These are phyloP conservation scores for Hystrix brachyura DNA, from an alignment of 2,113 vertebrate genomes.

Conservation along the genomic window DNA sequence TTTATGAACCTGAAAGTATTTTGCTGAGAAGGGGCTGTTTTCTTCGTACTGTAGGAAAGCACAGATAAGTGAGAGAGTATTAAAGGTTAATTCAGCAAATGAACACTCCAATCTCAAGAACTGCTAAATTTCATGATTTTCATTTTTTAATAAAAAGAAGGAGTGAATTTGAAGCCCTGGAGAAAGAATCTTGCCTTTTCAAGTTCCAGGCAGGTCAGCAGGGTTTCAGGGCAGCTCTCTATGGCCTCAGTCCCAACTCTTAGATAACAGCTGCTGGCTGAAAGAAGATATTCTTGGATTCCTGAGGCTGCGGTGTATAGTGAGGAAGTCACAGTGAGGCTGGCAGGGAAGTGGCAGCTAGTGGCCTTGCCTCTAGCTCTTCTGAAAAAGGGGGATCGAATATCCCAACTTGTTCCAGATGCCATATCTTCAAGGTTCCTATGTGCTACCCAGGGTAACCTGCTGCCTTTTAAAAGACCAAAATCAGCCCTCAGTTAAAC, in stretches of 20 bases:
- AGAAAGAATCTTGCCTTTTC: constrained; percentile 51
- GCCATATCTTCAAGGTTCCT: constrained; percentile 19
- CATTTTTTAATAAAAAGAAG: constrained; percentile 71
- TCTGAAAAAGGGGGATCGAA: constrained; percentile 25
- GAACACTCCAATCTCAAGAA: constrained; percentile 34
- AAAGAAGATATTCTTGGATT: constrained; percentile 60
- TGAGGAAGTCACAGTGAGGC: background rate
- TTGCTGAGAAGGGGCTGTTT: constrained; percentile 68
- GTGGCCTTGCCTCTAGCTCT: background rate
- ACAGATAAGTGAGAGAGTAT: constrained; percentile 49
- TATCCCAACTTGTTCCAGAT: constrained; percentile 52
- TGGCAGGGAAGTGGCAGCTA: constrained; percentile 2
- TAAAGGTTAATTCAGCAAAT: constrained; percentile 59
- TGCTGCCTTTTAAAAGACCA: constrained; percentile 49
- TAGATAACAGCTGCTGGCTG: constrained; percentile 48
- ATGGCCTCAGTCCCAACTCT: constrained; percentile 24
- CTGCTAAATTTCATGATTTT: constrained; percentile 67
- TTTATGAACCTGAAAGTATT: constrained; percentile 60
- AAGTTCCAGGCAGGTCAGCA: constrained; percentile 38
- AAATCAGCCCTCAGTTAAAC: constrained; percentile 22
- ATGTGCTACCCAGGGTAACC: background rate
- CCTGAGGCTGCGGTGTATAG: background rate
- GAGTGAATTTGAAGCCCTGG: constrained; percentile 29
- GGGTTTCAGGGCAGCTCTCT: constrained; percentile 6
- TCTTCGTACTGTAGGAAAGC: constrained; percentile 47